Base-by-base conservation (phyloP, 2,888 invertebrate species). In the Itoplectis maculator region DNA sequence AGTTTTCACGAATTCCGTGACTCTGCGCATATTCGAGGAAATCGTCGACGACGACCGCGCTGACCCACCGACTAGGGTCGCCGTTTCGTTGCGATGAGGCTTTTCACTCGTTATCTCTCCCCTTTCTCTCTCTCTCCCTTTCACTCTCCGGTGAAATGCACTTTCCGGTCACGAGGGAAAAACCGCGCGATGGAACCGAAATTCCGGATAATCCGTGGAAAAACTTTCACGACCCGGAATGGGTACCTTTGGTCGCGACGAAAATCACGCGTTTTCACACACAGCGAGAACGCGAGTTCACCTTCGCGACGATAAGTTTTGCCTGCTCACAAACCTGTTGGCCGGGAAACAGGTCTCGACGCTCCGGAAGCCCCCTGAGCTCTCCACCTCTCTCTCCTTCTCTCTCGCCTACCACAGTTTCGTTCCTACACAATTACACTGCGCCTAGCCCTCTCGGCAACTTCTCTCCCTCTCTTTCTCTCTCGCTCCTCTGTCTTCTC, bases 1-100 rank as follows among this genome's bases (percentile, higher is more conserved):
- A 56, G 86, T 88, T 75, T 90, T 90, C 87, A 90, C 87, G 76
- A 86, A 83, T 80, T 90, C 88, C 80, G 84, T 87, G 65, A 90
- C 81, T 66, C 85, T 86, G 59, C 88, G 89, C 89, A 90, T 88
- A 77, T 86, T 87, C 42, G 86, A 59, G 5, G 85, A 56, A 86
- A 87, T 88, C 73, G 76, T 86, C 54, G 23, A 18, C 29, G n/a
- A 18, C 18, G 23, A 23, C 15, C 59, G 35, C 54, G 47, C 15
- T 23, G 18, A 42, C 37, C 54, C 13, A 23, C 61, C 13, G 18
- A 11, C 20, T 15, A 56, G 42, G 9, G 45, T 23, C 63, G 61
- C 8, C 61, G 69, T 51, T 20, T 40, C 1, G 8, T 18, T 45
- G n/a, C n/a, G n/a, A n/a, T n/a, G n/a, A n/a, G n/a, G 49, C 51